These are phyloP conservation scores for Plectrocnemia conspersa DNA, from an alignment of 1,140 invertebrate genomes.

Conservation along the genomic window DNA sequence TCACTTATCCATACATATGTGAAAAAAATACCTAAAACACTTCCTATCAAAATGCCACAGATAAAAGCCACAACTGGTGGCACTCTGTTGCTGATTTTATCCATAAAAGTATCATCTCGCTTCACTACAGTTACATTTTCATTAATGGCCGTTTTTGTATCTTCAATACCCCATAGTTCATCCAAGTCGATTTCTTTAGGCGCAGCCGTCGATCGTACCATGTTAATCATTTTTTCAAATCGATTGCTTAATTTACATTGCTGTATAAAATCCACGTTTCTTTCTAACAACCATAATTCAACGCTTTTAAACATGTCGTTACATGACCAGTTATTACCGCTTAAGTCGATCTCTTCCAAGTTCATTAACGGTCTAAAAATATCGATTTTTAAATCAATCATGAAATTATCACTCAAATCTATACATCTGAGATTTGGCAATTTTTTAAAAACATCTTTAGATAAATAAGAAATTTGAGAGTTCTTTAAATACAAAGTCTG, in stretches of 20 bases:
- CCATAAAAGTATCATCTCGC: conserved; percentile 39
- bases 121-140: conserved; percentile 17
- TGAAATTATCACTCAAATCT: conserved; percentile 50
- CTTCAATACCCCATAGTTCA: conserved; percentile 45
- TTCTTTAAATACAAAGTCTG: conserved; percentile 51
- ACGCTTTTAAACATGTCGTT: conserved; percentile 42
- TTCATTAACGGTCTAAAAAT: conserved; percentile 43
- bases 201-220: conserved; percentile 34
- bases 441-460: conserved; percentile 43
- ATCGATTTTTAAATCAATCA: conserved; percentile 44
- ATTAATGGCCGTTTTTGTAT: conserved; percentile 29
- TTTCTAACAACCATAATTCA: conserved; percentile 42
- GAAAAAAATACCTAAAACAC: conserved; percentile 43
- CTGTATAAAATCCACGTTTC: conserved; percentile 40
- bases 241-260: conserved; percentile 41
- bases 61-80: conserved; percentile 45
- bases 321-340: conserved; percentile 48
- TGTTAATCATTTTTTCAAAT: conserved; percentile 48
- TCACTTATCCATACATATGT: conserved; percentile 46
- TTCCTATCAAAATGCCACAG: conserved; percentile 45
- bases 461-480: conserved; percentile 48
- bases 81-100: conserved; percentile 46
- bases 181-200: conserved; percentile 36
- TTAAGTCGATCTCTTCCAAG: conserved; percentile 43
- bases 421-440: conserved; percentile 49